These are phyloP conservation scores for Cerastis leucographa DNA, from an alignment of 2,888 invertebrate genomes.

Conservation along the genomic window DNA sequence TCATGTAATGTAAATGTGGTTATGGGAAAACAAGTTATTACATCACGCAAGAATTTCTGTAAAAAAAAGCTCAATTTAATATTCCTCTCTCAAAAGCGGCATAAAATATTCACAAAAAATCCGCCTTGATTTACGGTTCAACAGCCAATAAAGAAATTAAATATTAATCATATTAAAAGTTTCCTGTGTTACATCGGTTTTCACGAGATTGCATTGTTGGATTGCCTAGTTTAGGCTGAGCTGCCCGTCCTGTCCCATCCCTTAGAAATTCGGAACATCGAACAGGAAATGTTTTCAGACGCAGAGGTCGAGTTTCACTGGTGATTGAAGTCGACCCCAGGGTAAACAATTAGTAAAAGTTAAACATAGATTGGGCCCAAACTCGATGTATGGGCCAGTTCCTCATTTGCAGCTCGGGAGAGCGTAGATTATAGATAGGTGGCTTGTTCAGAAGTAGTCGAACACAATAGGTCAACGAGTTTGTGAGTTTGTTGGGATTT, in stretches of 20 bases:
- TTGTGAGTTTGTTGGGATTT: not conserved
- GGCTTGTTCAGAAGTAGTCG: slow-evolving; percentile 32
- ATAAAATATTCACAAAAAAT: slow-evolving; percentile 31
- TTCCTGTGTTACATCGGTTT: slow-evolving; percentile 78
- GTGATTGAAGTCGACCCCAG: slow-evolving; percentile 76
- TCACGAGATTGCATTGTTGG: slow-evolving; percentile 75
- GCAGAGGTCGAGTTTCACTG: slow-evolving; percentile 67
- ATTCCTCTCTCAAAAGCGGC: not conserved
- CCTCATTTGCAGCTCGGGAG: slow-evolving; percentile 74
- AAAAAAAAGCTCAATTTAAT: not conserved
- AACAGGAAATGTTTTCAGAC: slow-evolving; percentile 23
- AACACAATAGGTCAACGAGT: slow-evolving; percentile 17
- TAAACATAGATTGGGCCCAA: slow-evolving; percentile 82
- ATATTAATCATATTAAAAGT: slow-evolving; percentile 82
- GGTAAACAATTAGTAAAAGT: slow-evolving; percentile 87
- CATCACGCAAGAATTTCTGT: not conserved
- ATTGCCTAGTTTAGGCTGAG: slow-evolving; percentile 67
- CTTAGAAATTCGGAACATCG: slow-evolving; percentile 22
- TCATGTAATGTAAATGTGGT: not conserved
- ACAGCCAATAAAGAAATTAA: slow-evolving; percentile 78
- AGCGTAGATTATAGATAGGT: slow-evolving; percentile 72
- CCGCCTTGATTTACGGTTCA: slow-evolving; percentile 29
- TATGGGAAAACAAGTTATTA: not conserved
- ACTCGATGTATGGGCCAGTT: slow-evolving; percentile 76
- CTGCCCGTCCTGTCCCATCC: slow-evolving; percentile 49